Evolutionary conservation across 2,113 vertebrate genomes (phyloP), one percentile per base, ranked within the genome.

Genomic region (Pedetes capensis): DNA sequence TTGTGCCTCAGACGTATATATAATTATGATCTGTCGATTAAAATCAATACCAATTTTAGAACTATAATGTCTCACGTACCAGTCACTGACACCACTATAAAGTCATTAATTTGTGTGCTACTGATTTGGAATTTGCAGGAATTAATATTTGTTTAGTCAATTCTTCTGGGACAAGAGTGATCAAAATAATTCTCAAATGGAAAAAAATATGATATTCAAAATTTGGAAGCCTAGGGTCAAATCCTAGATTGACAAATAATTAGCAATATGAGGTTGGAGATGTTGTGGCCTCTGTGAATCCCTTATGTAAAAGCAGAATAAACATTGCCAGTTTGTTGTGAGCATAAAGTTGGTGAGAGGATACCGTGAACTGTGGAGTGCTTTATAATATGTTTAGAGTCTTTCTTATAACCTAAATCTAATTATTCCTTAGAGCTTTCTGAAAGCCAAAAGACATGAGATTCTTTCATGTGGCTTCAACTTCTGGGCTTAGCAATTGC

Each of bases 361-460:
- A n/a, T 0, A 0, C 34, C 1, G 39, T 0, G 1, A 53, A 47
- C 3, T 39, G 17, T 11, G n/a, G 53, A n/a, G 25, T 8, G 34
- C 51, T 83, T 53, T 61, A 11, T 20, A 29, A 53, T 2, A 29
- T 25, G 49, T 42, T 10, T 23, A 57, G 25, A 37, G 44, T 55
- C 55, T 76, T 71, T 37, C 69, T 59, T n/a, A 25, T 14, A 18
- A 53, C 34, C 4, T 11, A 53, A 39, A 34, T 32, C 37, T 14
- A 37, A 51, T 9, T 42, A 18, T n/a, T 63, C 37, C 5, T 25
- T n/a, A 47, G 42, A 55, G 49, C 18, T 63, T 27, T 51, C 59
- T 92, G 68, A 64, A 71, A 79, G 51, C 76, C 16, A 37, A 78
- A 44, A 83, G 51, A 64, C 37, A 5, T 6, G 47, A 37, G 27